These are phyloP conservation scores for Triplophysa rosa DNA, from an alignment of 2,113 vertebrate genomes.

Conservation along the genomic window DNA sequence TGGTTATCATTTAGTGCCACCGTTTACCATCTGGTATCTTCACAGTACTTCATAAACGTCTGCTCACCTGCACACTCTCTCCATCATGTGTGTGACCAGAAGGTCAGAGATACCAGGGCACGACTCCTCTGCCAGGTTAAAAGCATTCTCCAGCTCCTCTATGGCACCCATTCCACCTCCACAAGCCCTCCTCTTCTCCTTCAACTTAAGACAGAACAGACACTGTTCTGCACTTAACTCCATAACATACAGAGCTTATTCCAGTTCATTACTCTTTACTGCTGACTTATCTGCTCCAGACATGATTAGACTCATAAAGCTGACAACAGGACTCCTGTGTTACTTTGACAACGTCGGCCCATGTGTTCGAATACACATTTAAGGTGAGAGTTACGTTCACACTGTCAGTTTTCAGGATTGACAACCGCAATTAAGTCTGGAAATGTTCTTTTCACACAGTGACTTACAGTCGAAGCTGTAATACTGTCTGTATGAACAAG, in stretches of 20 bases:
- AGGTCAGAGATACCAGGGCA: conserved; percentile 89
- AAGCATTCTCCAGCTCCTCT: conserved; percentile 97
- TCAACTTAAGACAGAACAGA: conserved; percentile 42
- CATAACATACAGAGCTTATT: not conserved
- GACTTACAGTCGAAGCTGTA: no score
- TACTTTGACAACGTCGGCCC: not conserved
- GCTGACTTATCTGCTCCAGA: not conserved
- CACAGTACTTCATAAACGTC: not conserved
- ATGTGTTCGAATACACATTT: not conserved
- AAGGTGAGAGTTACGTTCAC: not conserved
- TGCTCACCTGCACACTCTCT: conserved; percentile 82
- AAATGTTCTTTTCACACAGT: no score
- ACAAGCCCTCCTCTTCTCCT: conserved; percentile 79
- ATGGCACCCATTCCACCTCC: conserved; percentile 88
- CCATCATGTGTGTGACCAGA: conserved; percentile 83
- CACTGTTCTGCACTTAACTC: not conserved
- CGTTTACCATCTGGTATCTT: not conserved
- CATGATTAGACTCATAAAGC: not conserved
- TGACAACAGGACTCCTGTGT: not conserved
- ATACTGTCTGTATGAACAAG: no score
- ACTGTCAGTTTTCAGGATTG: no score
- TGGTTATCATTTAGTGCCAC: not conserved
- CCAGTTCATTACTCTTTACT: not conserved
- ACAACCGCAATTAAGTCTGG: no score
- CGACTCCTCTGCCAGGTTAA: conserved; percentile 89